Evolutionary conservation across 2,113 vertebrate genomes (phyloP).

Genomic region (Cyanistes caeruleus): DNA sequence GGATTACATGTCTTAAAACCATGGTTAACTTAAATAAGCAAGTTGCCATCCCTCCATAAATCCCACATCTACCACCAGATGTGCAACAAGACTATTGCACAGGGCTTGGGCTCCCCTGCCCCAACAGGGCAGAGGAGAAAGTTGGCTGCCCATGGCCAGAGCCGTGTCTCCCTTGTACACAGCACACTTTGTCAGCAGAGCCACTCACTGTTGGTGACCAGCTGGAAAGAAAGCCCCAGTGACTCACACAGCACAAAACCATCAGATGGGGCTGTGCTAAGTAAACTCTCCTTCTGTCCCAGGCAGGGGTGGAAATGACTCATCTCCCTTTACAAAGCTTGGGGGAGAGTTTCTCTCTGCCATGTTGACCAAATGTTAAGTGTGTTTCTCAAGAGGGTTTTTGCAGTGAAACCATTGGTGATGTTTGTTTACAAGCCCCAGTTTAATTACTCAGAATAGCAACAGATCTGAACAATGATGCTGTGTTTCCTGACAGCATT

Average conservation of each 20-base stretch:
- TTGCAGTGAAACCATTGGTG: not conserved
- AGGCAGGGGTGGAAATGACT: slow-evolving; percentile 29
- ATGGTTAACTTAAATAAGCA: slow-evolving; percentile 59
- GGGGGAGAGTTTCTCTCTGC: not conserved
- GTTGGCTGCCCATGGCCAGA: not conserved
- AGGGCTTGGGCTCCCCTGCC: not conserved
- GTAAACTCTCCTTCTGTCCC: slow-evolving; percentile 9
- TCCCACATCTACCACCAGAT: slow-evolving; percentile 41
- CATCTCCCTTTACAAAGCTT: not conserved
- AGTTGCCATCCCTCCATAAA: slow-evolving; percentile 59
- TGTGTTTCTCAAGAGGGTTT: slow-evolving; percentile 1
- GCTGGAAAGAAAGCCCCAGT: not conserved
- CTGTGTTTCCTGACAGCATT: not conserved
- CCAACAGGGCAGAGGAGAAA: not conserved
- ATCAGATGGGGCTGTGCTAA: not conserved
- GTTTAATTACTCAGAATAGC: not conserved
- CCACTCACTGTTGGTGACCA: not conserved
- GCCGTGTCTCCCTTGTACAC: not conserved
- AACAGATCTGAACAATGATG: not conserved
- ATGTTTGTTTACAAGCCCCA: not conserved
- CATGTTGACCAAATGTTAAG: slow-evolving; percentile 3
- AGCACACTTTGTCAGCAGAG: slow-evolving; percentile 1
- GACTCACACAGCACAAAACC: slow-evolving; percentile 37
- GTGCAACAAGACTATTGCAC: not conserved
- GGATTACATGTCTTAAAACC: slow-evolving; percentile 54